A percentile compares a stretch with the other conserved stretches of the same genome.
phyloP scores from a whole-genome alignment of 2,888 invertebrate genomes.

The Drosophila rubida region DNA sequence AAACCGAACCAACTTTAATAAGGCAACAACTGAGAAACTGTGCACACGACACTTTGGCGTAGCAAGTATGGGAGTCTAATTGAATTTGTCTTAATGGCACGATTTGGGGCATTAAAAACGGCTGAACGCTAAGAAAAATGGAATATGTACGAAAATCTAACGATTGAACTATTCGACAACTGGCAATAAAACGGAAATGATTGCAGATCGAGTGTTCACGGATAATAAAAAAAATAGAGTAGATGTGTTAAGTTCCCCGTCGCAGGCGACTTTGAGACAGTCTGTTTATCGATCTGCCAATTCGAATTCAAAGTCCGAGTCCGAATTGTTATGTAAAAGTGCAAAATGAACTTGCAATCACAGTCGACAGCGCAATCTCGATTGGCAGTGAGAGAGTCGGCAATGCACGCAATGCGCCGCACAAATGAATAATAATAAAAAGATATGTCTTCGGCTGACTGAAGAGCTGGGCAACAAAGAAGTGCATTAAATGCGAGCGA shows the following conservation, averaged over 20 bases:
- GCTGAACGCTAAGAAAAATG: not conserved
- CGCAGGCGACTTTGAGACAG: not conserved
- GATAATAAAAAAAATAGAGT: not conserved
- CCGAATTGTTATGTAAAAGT: slow-evolving; percentile 72
- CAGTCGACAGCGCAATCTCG: slow-evolving; percentile 3
- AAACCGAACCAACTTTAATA: too few species aligned
- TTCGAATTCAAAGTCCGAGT: slow-evolving; percentile 67
- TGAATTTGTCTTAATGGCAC: not conserved
- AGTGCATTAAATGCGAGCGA: slow-evolving; percentile 32
- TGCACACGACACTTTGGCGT: too few species aligned
- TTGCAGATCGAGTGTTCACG: not conserved
- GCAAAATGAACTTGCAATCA: slow-evolving; percentile 51
- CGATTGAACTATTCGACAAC: not conserved
- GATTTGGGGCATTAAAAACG: not conserved
- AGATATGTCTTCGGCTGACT: not conserved
- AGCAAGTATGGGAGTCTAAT: not conserved
- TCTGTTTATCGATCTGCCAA: slow-evolving; percentile 1
- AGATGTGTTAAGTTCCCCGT: not conserved
- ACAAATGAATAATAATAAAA: slow-evolving; percentile 47
- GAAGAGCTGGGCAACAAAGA: slow-evolving; percentile 14
- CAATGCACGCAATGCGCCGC: slow-evolving; percentile 50
- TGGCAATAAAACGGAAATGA: not conserved
- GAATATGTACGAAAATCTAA: not conserved
- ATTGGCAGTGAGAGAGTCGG: slow-evolving; percentile 16
- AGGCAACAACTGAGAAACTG: too few species aligned